phyloP scores from a whole-genome alignment of 1,140 invertebrate genomes.

The Drosophila sucinea region DNA sequence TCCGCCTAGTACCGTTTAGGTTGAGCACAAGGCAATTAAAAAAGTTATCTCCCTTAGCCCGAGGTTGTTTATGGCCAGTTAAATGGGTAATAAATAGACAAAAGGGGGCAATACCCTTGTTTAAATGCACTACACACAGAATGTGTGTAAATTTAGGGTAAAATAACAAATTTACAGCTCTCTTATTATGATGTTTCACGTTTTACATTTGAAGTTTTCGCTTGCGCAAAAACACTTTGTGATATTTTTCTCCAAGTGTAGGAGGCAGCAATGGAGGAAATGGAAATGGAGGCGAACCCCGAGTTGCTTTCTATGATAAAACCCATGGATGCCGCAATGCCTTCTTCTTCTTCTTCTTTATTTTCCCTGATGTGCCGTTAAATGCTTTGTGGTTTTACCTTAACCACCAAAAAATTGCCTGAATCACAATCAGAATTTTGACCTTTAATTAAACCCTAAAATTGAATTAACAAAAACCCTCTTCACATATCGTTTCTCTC shows the following conservation, averaged over 20 bases:
- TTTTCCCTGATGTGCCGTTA: slow-evolving; percentile 14
- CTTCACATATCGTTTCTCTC: neutral
- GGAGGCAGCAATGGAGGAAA: too few species aligned
- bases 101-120: too few species aligned
- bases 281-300: neutral
- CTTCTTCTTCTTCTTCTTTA: neutral
- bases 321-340: neutral
- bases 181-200: too few species aligned
- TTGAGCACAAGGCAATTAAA: neutral
- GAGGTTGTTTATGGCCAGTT: too few species aligned
- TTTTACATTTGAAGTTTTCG: too few species aligned
- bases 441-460: slow-evolving; percentile 17
- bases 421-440: neutral
- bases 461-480: slow-evolving; percentile 2
- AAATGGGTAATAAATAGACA: too few species aligned
- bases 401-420: neutral
- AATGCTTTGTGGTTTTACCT: slow-evolving; percentile 8
- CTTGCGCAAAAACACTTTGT: too few species aligned
- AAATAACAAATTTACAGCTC: too few species aligned
- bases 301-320: neutral
- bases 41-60: too few species aligned
- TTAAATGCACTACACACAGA: too few species aligned
- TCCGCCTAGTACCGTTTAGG: neutral
- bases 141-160: too few species aligned
- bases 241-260: neutral